Percentiles rank a stretch among this genome's conserved stretches.
These are phyloP conservation scores for Eupsilia transversa DNA, from an alignment of 2,888 invertebrate genomes.

Conservation along the genomic window DNA sequence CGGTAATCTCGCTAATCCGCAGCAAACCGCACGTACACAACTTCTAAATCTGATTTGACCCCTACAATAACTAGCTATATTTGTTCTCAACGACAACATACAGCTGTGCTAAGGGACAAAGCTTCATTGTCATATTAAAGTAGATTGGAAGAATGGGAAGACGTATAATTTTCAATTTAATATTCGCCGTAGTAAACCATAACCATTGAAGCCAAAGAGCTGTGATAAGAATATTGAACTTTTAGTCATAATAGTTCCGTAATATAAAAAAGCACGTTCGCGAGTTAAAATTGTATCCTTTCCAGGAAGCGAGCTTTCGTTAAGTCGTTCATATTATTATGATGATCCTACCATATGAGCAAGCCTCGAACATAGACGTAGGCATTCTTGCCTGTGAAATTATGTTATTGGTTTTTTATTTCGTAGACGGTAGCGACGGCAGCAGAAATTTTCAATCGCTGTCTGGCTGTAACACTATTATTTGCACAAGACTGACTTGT, in stretches of 20 bases:
- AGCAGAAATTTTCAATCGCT: not conserved
- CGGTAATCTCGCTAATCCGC: slow-evolving; percentile 77
- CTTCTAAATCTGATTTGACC: slow-evolving; percentile 73
- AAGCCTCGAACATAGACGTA: not conserved
- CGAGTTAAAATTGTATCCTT: slow-evolving; percentile 6
- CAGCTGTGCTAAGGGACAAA: slow-evolving; percentile 51
- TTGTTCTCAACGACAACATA: slow-evolving; percentile 57
- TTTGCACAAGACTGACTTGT: slow-evolving; percentile 1
- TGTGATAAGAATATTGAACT: slow-evolving; percentile 32
- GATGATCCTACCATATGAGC: not conserved
- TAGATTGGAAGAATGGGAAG: slow-evolving; percentile 35
- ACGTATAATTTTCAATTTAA: slow-evolving; percentile 28
- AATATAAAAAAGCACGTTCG: slow-evolving; percentile 28
- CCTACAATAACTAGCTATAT: slow-evolving; percentile 65
- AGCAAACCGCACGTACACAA: slow-evolving; percentile 76
- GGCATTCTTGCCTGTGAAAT: not conserved
- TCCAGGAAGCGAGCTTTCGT: not conserved
- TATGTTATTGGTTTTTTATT: slow-evolving; percentile 1
- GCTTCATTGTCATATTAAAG: slow-evolving; percentile 37
- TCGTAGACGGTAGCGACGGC: not conserved
- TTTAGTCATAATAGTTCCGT: slow-evolving; percentile 20
- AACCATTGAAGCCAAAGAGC: too few species aligned
- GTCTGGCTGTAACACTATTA: slow-evolving; percentile 20
- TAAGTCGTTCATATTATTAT: slow-evolving; percentile 4
- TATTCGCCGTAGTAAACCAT: slow-evolving; percentile 29